phyloP scores from a whole-genome alignment of 2,797 vertebrate genomes.

The Rhinella marina region DNA sequence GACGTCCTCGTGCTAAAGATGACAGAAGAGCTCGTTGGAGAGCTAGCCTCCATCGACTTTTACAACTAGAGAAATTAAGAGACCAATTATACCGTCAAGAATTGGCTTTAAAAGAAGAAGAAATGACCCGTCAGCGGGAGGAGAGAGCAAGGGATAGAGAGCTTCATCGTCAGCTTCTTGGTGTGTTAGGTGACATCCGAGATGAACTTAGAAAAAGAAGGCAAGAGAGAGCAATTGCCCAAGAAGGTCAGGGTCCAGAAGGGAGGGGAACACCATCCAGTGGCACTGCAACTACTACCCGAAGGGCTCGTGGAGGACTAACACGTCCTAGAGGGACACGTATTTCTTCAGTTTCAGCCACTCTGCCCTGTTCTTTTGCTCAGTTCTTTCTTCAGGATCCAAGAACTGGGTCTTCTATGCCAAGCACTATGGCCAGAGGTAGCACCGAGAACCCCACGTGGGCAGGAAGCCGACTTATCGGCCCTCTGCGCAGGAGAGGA shows the following conservation, averaged over 20 bases:
- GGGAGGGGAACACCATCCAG: constrained; percentile 56
- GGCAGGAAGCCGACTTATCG: constrained; percentile 58
- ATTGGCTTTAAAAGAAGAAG: constrained; percentile 59
- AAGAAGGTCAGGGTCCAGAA: constrained; percentile 55
- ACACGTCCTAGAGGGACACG: constrained; percentile 58
- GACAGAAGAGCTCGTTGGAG: constrained; percentile 61
- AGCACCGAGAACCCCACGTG: constrained; percentile 57
- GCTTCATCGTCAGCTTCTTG: constrained; percentile 56
- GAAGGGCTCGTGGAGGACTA: constrained; percentile 59
- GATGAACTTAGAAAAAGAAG: constrained; percentile 61
- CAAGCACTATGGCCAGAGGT: constrained; percentile 61
- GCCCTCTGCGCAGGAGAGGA: constrained; percentile 57
- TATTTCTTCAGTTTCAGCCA: constrained; percentile 59
- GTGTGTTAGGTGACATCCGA: constrained; percentile 57
- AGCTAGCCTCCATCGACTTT: constrained; percentile 58
- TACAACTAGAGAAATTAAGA: constrained; percentile 58
- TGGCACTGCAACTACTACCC: constrained; percentile 42
- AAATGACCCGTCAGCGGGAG: constrained; percentile 59
- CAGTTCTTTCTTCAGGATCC: constrained; percentile 60
- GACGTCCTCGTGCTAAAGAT: constrained; percentile 60
- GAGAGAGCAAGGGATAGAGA: constrained; percentile 59
- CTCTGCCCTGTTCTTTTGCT: constrained; percentile 60
- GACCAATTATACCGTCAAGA: constrained; percentile 59
- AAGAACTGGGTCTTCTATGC: constrained; percentile 62
- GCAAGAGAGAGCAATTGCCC: constrained; percentile 56